Evolutionary conservation across 2,888 invertebrate species (phyloP), one percentile per base, ranked within the genome.

Genomic region (Platycheirus albimanus): DNA sequence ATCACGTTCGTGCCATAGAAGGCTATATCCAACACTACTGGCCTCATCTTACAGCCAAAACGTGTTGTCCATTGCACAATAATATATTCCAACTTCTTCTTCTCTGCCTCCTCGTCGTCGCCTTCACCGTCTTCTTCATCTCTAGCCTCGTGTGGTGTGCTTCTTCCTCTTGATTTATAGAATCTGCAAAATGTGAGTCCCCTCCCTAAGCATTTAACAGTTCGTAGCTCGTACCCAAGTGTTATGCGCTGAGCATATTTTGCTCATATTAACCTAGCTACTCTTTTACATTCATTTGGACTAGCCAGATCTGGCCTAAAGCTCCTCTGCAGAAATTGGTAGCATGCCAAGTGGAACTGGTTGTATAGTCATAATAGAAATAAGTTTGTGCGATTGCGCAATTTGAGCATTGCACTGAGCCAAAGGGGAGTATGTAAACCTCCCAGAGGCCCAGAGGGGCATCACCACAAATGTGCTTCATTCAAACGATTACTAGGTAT

Each of bases 141-240:
- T 58, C 36, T 11, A 28, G n/a, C 13, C 10, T 56, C 0, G 13
- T 56, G 38, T 41, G 63, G 13, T 56, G 38, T 41, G 63, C 49
- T 64, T 64, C 76, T 76, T 80, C 75, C 76, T 76, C 75, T 80
- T 76, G 69, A 80, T 70, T 80, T 76, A 76, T 70, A 80, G 80
- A 80, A 80, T 80, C 76, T 71, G 76, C 64, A 70, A 64, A 80
- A 76, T 80, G 70, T 66, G 30, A 58, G 8, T 13, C 49, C 78
- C 74, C 28, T 30, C 49, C 63, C 33, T n/a, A 47, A 13, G 36
- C 33, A 38, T 51, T 49, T 38, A 61, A 52, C 15, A 6, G 30
- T 52, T 30, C 61, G 36, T 49, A 28, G 30, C 63, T 30, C 61
- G 36, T 49, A 28, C 58, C 41, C 4, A 10, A 43, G 28, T 43